Percentiles rank a stretch among this genome's conserved stretches.
These are phyloP conservation scores for Dolichopus griseipennis DNA, from an alignment of 2,888 invertebrate species.

Conservation along the genomic window DNA sequence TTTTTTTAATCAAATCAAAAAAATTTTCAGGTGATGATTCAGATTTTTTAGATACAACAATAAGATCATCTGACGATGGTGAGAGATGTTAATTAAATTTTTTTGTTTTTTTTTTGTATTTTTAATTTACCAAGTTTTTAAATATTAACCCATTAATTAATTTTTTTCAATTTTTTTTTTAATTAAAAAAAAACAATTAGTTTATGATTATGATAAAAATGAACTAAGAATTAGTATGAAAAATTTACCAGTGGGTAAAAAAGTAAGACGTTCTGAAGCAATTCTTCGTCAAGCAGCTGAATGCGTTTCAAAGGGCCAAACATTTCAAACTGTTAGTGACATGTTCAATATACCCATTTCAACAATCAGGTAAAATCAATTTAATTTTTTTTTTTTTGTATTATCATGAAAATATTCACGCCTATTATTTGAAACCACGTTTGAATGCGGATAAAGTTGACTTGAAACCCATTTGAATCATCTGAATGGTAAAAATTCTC, in stretches of 20 bases:
- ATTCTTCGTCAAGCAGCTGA: conserved; percentile 72
- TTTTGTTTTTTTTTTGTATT: too few species aligned
- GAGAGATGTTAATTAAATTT: too few species aligned
- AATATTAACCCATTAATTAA: too few species aligned
- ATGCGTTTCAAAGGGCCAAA: conserved; percentile 76
- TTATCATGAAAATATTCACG: too few species aligned
- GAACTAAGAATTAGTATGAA: conserved; percentile 10
- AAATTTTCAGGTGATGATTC: background rate
- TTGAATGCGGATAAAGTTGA: too few species aligned
- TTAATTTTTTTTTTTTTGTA: background rate
- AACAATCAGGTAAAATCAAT: conserved; percentile 53
- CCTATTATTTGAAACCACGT: too few species aligned
- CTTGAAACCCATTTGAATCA: too few species aligned
- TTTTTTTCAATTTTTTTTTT: background rate
- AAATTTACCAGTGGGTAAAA: conserved; percentile 18
- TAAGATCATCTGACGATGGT: background rate
- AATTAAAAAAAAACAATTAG: conserved; percentile 17
- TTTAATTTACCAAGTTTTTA: too few species aligned
- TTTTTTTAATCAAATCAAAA: too few species aligned
- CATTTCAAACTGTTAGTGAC: conserved; percentile 79
- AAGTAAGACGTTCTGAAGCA: conserved; percentile 66
- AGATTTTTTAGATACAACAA: background rate
- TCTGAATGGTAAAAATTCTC: too few species aligned
- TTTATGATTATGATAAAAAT: conserved; percentile 17
- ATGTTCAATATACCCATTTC: conserved; percentile 83